Evolutionary conservation across 2,113 vertebrate species (phyloP).

Genomic region (Crotalus viridis): DNA sequence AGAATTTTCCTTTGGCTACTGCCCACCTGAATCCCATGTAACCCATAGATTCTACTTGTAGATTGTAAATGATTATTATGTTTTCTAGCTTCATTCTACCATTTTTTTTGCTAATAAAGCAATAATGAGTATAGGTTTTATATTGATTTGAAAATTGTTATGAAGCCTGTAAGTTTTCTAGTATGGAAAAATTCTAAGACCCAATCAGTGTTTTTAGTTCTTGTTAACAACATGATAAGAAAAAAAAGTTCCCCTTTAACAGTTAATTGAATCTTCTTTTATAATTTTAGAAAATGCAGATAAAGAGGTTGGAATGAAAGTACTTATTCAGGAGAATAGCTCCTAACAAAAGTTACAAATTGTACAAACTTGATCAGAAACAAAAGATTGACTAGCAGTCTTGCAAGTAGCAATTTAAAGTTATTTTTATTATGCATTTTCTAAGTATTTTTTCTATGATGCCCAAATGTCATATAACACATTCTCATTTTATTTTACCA

Average conservation of each 20-base stretch:
- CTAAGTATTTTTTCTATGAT: background rate
- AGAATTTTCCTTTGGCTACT: background rate
- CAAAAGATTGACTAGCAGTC: background rate
- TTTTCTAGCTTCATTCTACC: background rate
- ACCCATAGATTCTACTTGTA: background rate
- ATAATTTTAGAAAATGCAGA: background rate
- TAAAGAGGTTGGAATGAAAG: background rate
- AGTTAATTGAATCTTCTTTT: background rate
- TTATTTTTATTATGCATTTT: background rate
- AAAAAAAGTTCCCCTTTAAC: background rate
- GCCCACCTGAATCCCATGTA: background rate
- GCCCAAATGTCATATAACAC: background rate
- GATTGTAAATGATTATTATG: background rate
- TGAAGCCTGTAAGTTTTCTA: background rate
- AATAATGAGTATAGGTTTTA: background rate
- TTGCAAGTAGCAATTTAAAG: slow-evolving; percentile 4
- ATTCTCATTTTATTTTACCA: slow-evolving; percentile 6
- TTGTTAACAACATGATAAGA: background rate
- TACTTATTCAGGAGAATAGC: background rate
- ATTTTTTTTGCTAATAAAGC: background rate
- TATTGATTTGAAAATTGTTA: background rate
- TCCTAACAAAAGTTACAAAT: background rate
- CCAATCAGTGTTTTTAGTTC: background rate
- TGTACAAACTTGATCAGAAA: background rate
- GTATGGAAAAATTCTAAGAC: background rate